Conservation (phyloP, 1,140 invertebrate species). For the Arion vulgaris region DNA sequence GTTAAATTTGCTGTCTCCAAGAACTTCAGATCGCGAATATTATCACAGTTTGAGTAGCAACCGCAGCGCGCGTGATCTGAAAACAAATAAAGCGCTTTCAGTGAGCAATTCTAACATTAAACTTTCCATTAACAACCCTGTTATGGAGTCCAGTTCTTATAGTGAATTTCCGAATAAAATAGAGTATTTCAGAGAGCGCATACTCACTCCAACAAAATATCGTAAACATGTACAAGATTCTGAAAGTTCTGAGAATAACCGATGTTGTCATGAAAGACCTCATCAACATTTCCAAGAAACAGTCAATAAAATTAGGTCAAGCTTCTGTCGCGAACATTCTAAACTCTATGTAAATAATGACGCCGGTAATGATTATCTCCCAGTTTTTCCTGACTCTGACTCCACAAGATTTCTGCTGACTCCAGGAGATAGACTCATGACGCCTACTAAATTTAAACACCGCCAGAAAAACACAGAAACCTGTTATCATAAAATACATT, state of each 20-base stretch:
- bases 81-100: neutral
- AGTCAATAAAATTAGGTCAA: neutral
- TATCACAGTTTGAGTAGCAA: neutral
- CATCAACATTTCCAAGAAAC: too few relatives aligned
- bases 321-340: too few relatives aligned
- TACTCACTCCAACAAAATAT: constrained; percentile 10
- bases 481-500: too few relatives aligned
- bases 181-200: neutral
- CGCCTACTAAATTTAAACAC: neutral
- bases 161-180: neutral
- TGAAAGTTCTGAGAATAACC: neutral
- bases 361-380: too few relatives aligned
- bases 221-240: neutral
- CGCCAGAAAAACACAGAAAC: too few relatives aligned
- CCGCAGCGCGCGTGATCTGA: neutral
- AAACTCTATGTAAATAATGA: too few relatives aligned
- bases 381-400: neutral
- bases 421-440: neutral
- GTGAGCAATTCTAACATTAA: neutral
- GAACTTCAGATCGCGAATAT: neutral
- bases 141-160: neutral
- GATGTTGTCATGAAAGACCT: too few relatives aligned
- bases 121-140: neutral
- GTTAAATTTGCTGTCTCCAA: neutral
- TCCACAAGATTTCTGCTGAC: neutral